Evolutionary conservation across 2,888 invertebrate genomes (phyloP), one percentile per base, ranked within the genome.

Genomic region (Cephus nigrinus): DNA sequence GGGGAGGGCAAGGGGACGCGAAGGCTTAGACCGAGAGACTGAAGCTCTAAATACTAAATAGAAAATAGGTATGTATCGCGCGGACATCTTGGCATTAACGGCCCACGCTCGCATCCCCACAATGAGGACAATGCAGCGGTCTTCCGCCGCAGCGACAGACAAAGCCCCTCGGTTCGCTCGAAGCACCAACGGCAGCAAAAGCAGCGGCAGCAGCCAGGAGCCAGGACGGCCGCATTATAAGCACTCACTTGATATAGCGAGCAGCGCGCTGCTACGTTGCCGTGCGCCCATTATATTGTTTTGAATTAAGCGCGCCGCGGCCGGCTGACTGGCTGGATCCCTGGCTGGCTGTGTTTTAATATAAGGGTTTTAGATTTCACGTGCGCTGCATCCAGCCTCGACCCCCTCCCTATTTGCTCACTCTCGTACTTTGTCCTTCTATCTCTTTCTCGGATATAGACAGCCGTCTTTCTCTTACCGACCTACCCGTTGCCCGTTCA

Each of bases 301-400:
- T 88, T 88, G 86, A 87, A 88, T 88, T 87, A 87, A 88, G 85
- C 85, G 84, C 83, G 81, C 80, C 82, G 83, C 78, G 83, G 80
- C 80, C 85, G 84, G 83, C 83, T 84, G 84, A 12, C 40, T 40
- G 40, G 40, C 40, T 40, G 40, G 15, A 40, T 40, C 40, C 15
- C 40, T 15, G 40, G 40, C 80, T 84, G 85, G 80, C 85, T 84
- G 83, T 82, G 86, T 88, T 88, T 87, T 88, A 89, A 89, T 87
- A 88, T 84, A 86, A 88, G 86, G 88, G 88, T 89, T 90, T 88
- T 87, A 82, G 81, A 88, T 90, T 89, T 89, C 88, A 87, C 86
- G 84, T 86, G 80, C 82, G 68, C 75, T 75, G 72, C 40, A 74
- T 74, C 34, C 55, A 40, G 35, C 74, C 68, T 32, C 69, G 68